Base-by-base conservation (phyloP, 2,888 invertebrate species). In the Timema cristinae region DNA sequence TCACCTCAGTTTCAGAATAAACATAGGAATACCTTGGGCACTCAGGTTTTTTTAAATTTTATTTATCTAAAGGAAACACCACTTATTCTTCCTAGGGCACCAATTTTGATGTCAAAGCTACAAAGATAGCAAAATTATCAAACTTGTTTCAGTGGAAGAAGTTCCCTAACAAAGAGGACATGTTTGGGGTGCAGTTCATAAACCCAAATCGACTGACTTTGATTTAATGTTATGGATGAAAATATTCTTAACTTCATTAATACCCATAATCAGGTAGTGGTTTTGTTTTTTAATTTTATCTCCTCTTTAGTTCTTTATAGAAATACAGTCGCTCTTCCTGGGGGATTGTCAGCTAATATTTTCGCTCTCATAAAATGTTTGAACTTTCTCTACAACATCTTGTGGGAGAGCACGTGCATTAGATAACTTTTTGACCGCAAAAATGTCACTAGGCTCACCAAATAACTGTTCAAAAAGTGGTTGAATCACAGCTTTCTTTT, bases 181-280 rank as follows among this genome's bases (percentile, higher is more conserved):
- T 69, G 63, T 1, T 69, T 69, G 32, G 70, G 70, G 51, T 50
- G 66, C 51, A 70, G 50, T 66, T 70, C 70, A 51, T 70, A 70
- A 70, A 70, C 70, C 49, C 15, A 49, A 66, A 63, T 51, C 50
- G 16, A 50, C 50, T n/a, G 1, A 63, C 50, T 63, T 50, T 63
- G 50, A 66, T 66, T 16, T 48, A 47, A 63, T 61, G 51, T 48
- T 70, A 66, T 49, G 48, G n/a, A 15, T 32, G 51, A 70, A 70
- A 48, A 70, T 47, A 49, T 15, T 66, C 32, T 32, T 50, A 9
- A 51, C 66, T 66, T 70, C 61, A 63, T 61, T 50, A 49, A 70
- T 50, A 52, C n/a, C 61, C 63, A 70, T 70, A n/a, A 66, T 50
- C 2, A 70, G 66, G 66, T 63, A 50, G n/a, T 66, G 66, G 11